A percentile compares a stretch with the other conserved stretches of the same genome.
Evolutionary conservation across 2,113 vertebrate genomes (phyloP).

Genomic region (Campylomormyrus tamandua): DNA sequence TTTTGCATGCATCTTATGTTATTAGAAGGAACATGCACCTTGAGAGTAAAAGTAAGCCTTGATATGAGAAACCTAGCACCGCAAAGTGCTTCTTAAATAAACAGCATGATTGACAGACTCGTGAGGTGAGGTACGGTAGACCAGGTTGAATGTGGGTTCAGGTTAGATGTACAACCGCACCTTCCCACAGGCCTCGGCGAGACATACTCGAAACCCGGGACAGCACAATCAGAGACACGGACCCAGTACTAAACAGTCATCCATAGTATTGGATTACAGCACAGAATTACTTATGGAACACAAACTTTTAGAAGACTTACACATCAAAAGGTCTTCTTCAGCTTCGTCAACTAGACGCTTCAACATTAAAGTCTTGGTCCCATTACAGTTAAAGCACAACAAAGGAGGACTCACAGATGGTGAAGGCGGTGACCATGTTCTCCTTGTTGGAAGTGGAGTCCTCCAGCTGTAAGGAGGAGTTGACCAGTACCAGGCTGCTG

Average conservation of each 20-base stretch:
- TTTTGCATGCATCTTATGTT: background rate
- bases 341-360: background rate
- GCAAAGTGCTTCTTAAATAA: background rate
- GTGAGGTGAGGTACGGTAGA: background rate
- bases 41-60: background rate
- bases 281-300: background rate
- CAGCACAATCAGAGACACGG: background rate
- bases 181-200: background rate
- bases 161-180: background rate
- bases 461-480: conserved; percentile 83
- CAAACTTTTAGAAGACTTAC: background rate
- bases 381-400: background rate
- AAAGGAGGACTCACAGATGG: conserved; percentile 75
- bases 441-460: conserved; percentile 90
- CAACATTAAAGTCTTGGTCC: background rate
- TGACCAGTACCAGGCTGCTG: conserved; percentile 85
- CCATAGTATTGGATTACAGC: background rate
- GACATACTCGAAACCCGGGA: background rate
- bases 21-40: background rate
- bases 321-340: background rate
- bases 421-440: conserved; percentile 83
- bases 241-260: background rate
- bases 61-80: background rate
- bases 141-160: background rate
- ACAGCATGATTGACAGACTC: background rate